Conservation (phyloP, 2,113 vertebrate genomes). For the Puntigrus tetrazona region DNA sequence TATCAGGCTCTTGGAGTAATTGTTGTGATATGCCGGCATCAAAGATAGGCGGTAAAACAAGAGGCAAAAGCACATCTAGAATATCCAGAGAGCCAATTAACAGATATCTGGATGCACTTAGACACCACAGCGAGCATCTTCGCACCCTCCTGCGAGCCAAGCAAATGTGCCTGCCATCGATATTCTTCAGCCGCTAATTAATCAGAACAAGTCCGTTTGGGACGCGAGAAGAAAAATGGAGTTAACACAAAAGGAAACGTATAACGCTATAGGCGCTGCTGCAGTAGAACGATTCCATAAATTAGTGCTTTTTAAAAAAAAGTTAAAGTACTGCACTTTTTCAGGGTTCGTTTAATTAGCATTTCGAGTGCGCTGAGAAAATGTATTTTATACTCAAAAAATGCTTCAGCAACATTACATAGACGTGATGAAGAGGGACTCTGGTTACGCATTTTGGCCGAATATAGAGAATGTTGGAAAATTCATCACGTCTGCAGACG, state of each 20-base stretch:
- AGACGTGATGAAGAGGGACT: constrained; percentile 35
- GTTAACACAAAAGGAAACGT: neutral
- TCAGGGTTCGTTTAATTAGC: constrained; percentile 31
- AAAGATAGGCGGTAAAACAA: constrained; percentile 21
- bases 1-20: constrained; percentile 50
- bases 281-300: neutral
- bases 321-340: neutral
- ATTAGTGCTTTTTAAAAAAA: neutral
- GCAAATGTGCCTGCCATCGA: constrained; percentile 37
- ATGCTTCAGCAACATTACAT: constrained; percentile 30
- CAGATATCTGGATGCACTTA: constrained; percentile 47
- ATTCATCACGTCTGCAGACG: constrained; percentile 50
- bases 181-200: constrained; percentile 42
- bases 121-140: constrained; percentile 17
- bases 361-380: neutral
- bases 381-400: neutral
- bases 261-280: neutral
- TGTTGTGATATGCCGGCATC: constrained; percentile 42
- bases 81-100: constrained; percentile 54
- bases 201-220: constrained; percentile 22
- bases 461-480: constrained; percentile 50
- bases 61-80: constrained; percentile 30
- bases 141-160: constrained; percentile 2
- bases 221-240: constrained; percentile 23
- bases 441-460: constrained; percentile 41